Conservation (phyloP, 2,113 vertebrate species). For the Hippocampus barbouri region DNA sequence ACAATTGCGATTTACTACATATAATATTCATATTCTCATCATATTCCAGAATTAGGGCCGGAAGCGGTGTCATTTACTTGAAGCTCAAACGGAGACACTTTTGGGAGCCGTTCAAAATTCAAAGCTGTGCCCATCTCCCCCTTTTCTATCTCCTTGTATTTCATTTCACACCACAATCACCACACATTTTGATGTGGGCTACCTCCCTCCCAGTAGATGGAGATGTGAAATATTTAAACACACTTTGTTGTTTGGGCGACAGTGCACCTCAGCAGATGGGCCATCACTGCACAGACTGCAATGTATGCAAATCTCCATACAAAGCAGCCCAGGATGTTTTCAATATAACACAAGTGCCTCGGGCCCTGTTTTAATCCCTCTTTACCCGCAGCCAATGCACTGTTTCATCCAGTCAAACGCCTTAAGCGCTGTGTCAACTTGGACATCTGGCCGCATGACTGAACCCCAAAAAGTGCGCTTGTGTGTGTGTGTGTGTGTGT, state of each 20-base stretch:
- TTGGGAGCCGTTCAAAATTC: constrained; percentile 76
- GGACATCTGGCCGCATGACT: constrained; percentile 92
- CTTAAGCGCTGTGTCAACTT: constrained; percentile 90
- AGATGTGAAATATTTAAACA: constrained; percentile 82
- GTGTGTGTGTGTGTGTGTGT: constrained; percentile 12
- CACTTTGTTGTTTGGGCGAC: constrained; percentile 87
- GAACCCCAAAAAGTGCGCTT: constrained; percentile 63
- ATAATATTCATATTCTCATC: constrained; percentile 68
- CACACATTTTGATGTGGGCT: constrained; percentile 35
- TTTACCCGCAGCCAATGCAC: constrained; percentile 82
- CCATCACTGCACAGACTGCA: constrained; percentile 78
- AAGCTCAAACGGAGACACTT: constrained; percentile 70
- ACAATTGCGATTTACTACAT: constrained; percentile 42
- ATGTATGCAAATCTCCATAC: constrained; percentile 88
- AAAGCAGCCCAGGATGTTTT: constrained; percentile 93
- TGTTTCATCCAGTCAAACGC: constrained; percentile 96
- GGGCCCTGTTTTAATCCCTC: constrained; percentile 91
- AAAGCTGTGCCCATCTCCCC: constrained; percentile 73
- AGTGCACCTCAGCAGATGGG: constrained; percentile 91
- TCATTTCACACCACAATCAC: constrained; percentile 31
- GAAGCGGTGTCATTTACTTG: constrained; percentile 70
- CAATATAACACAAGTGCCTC: constrained; percentile 90
- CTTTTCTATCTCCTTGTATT: constrained; percentile 15
- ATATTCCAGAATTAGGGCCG: constrained; percentile 63
- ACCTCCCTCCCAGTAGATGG: constrained; percentile 69